Evolutionary conservation across 2,797 vertebrate species (phyloP), one percentile per base, ranked within the genome.

Genomic region (Sebastes oblongus): DNA sequence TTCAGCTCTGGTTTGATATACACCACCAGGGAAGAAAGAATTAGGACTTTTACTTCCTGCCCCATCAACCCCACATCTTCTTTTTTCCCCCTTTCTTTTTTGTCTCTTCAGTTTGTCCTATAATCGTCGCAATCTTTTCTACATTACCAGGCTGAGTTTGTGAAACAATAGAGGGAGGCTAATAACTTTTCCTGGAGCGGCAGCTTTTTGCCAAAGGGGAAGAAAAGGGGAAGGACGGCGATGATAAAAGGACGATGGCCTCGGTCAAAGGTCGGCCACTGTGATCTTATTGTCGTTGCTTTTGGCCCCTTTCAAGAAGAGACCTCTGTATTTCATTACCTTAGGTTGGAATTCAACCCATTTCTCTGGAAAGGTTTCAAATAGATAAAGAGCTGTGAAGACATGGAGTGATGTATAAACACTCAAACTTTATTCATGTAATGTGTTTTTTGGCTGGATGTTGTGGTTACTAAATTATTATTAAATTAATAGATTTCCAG

Each of bases 81-180:
- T 80, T 61, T 61, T 75, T 84, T 72, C 68, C 50, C 27, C 81
- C 72, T 89, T 85, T 85, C 85, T 86, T 84, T 78, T 72, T 81
- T 89, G 87, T 94, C 89, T 92, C 83, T 71, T 80, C 77, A 75
- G 89, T 91, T 90, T 88, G 86, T 89, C 86, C 93, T 89, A 85
- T 88, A 96, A 96, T 97, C 94, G 93, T 94, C 91, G 88, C 94
- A 95, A 96, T 96, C 94, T 97, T 96, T 95, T 96, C 91, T 88
- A 94, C 95, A 93, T 94, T 93, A 92, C 91, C 72, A 60, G 79
- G 84, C 86, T 42, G 88, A 88, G 91, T 96, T 95, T 94, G 88
- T 93, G 93, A 96, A 96, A 96, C 95, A 97, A 97, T 94, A 89
- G 93, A 77, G 77, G 87, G 65, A 87, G 86, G 89, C 91, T 86